Base-by-base conservation (phyloP, 2,797 vertebrate species). In the Miichthys miiuy region DNA sequence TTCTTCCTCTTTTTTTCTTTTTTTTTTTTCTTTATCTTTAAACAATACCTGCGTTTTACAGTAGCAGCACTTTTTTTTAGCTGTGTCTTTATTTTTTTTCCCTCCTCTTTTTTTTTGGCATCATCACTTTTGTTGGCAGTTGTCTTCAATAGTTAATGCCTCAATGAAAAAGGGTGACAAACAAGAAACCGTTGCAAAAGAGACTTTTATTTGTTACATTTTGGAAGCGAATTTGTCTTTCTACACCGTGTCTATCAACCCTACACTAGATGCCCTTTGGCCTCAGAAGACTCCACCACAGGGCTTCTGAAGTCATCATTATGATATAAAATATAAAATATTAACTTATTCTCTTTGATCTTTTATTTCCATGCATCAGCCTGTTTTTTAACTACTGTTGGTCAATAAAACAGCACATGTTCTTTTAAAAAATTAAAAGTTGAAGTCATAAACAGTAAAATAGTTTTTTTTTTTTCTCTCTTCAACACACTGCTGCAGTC, bases 11-110 rank as follows among this genome's bases (percentile, higher is more conserved):
- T 65, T 68, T 70, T 70, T 85, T 74, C 65, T 72, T 42, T 65
- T 68, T 70, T 70, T 85, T 74, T 67, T 72, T 72, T 90, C 88
- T 91, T 91, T 93, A 89, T 94, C 91, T 92, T 92, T 92, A 91
- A 95, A 95, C 91, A 95, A 94, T 95, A 94, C 94, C 93, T 95
- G 89, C 88, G 54, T 90, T 94, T 92, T 90, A 90, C 92, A 91
- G 86, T 80, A 82, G 80, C 90, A 89, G 91, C 93, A 92, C 87
- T 93, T 93, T 92, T 92, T 83, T 92, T 91, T 83, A 90, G 87
- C 86, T 86, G 90, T 88, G 86, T 89, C 81, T 92, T 90, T 86
- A 88, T 90, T 91, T 92, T 85, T 51, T 46, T 20, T 14, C 61
- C 21, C 68, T 67, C 62, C 78, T 80, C 30, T 79, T 56, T 47